Percentiles rank a stretch among this genome's conserved stretches.
phyloP scores from a whole-genome alignment of 2,113 vertebrate genomes.

The Grus americana region DNA sequence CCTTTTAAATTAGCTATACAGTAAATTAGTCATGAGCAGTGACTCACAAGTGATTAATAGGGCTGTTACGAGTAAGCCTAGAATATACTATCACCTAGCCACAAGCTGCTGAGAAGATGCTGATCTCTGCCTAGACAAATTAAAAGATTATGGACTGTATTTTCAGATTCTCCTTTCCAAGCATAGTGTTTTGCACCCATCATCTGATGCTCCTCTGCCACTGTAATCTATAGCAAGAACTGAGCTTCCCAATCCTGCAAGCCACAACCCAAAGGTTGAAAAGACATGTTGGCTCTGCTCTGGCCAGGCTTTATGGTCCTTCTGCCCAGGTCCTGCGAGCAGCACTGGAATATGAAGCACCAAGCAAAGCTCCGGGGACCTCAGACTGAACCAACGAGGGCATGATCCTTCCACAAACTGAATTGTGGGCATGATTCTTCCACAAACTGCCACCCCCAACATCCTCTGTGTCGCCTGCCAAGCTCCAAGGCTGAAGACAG shows the following conservation, averaged over 20 bases:
- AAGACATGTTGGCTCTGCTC: background rate
- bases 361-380: background rate
- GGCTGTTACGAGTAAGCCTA: background rate
- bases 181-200: background rate
- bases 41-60: background rate
- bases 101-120: background rate
- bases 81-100: background rate
- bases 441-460: background rate
- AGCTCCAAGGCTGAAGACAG: background rate
- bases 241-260: background rate
- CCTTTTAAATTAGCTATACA: background rate
- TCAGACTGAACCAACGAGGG: background rate
- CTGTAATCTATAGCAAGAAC: fast-evolving
- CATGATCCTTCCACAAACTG: background rate
- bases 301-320: background rate
- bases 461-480: background rate
- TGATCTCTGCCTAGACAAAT: background rate
- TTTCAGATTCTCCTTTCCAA: background rate
- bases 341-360: background rate
- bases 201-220: background rate
- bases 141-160: background rate
- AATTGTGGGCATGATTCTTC: background rate
- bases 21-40: background rate
- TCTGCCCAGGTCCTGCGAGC: background rate
- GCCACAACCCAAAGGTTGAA: background rate